Base-by-base conservation (phyloP, 2,113 vertebrate species). In the Stegostoma tigrinum region DNA sequence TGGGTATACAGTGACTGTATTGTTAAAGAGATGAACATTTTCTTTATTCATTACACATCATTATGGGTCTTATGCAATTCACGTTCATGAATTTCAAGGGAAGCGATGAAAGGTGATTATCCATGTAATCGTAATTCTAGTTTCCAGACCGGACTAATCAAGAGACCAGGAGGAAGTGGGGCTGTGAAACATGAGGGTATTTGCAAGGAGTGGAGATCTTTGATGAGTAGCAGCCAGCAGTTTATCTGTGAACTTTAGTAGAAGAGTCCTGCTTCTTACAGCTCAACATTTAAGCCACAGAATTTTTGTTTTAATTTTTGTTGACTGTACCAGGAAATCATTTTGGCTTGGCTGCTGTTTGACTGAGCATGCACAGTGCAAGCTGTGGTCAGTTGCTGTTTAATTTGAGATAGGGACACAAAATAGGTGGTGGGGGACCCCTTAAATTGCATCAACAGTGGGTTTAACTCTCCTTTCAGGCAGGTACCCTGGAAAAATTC, bases 61-160 rank as follows among this genome's bases (percentile, higher is more conserved):
- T 75, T 95, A 45, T 3, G 34, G 42, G 72, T 72, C 68, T 45
- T 45, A 72, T 48, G 38, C 24, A 52, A 61, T 95, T 95, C 67
- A 72, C 68, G 34, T 52, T 30, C 94, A 95, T 14, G 45, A 45
- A 52, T 27, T 42, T 24, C 38, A 72, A 95, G 45, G 42, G 52
- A 95, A 34, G 42, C 24, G 45, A 45, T 75, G 94, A 95, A 95
- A 95, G 94, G 10, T 95, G 45, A 34, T 52, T 45, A 95, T 95
- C 94, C 48, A 3, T 21, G 45, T 95, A 95, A 95, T 52, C 42
- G 48, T 30, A 75, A 72, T 52, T 42, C 68, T 34, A 21, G 27
- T 17, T 72, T 70, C 45, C 27, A 90, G 45, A 61, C 30, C 7
- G n/a, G 15, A 83, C 78, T 61, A 5, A 64, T n/a, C 30, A 64